Conservation (phyloP, 1,140 invertebrate genomes). For the Vollenhovia emeryi region DNA sequence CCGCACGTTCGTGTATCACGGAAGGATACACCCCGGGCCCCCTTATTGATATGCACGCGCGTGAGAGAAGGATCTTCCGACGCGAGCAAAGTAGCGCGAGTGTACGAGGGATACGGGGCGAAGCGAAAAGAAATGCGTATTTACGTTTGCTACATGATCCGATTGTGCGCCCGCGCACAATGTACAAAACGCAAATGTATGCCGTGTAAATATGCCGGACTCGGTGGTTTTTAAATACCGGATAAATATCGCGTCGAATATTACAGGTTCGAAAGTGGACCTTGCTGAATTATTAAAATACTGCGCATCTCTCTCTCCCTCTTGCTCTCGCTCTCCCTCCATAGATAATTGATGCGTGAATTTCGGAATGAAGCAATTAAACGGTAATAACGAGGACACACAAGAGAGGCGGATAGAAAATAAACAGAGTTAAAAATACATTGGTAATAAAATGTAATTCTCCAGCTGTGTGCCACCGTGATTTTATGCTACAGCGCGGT, state of each 20-base stretch:
- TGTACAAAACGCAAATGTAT: background rate
- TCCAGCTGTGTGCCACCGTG: background rate
- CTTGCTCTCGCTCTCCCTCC: too few species aligned
- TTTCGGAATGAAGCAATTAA: conserved; percentile 73
- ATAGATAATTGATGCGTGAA: conserved; percentile 67
- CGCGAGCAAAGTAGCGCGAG: background rate
- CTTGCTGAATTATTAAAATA: conserved; percentile 48
- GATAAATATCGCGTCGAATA: conserved; percentile 4
- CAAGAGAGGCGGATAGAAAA: conserved; percentile 18
- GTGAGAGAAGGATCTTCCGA: conserved; percentile 15
- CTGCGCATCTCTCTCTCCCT: too few species aligned
- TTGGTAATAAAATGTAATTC: conserved; percentile 35
- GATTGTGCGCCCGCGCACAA: background rate
- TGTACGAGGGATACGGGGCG: background rate
- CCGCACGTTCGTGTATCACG: conserved; percentile 25
- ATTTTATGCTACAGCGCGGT: conserved; percentile 24
- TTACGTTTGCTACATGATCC: background rate
- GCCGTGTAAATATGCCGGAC: background rate
- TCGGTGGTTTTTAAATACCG: conserved; percentile 16
- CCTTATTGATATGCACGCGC: conserved; percentile 51
- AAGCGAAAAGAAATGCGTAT: too few species aligned
- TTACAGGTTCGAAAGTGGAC: conserved; percentile 11
- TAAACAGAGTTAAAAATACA: conserved; percentile 50
- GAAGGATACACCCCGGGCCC: background rate
- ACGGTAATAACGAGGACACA: conserved; percentile 63